Conservation (phyloP, 1,140 invertebrate genomes). For the Meloidogyne floridensis region DNA sequence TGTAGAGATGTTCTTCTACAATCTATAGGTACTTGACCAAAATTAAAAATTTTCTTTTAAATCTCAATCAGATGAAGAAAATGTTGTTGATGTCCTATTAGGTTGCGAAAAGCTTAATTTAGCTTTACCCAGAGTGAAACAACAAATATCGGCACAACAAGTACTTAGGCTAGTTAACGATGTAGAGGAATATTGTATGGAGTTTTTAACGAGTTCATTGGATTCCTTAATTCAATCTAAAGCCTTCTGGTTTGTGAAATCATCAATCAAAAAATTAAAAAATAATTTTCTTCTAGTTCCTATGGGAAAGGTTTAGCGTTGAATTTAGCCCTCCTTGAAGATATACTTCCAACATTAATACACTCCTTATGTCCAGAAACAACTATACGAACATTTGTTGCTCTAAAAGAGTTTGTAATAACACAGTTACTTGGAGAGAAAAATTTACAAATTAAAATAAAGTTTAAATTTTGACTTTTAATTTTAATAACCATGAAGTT, state of each 20-base stretch:
- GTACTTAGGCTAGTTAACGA: slow-evolving; percentile 51
- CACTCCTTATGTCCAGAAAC: slow-evolving; percentile 55
- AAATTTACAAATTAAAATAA: background rate
- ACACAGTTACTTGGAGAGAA: background rate
- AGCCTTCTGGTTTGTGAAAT: slow-evolving; percentile 36
- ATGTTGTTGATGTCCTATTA: slow-evolving; percentile 57
- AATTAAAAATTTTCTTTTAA: no score
- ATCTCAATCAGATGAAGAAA: slow-evolving; percentile 47
- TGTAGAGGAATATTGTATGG: slow-evolving; percentile 58
- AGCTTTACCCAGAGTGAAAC: slow-evolving; percentile 53
- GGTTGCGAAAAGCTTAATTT: slow-evolving; percentile 62
- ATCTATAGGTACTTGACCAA: slow-evolving; percentile 19
- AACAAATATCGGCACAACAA: slow-evolving; percentile 43
- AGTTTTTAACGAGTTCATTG: slow-evolving; percentile 55
- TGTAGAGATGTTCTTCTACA: slow-evolving; percentile 55
- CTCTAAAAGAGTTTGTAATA: slow-evolving; percentile 45
- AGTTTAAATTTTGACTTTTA: background rate
- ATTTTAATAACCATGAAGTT: slow-evolving; percentile 1
- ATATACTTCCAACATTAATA: slow-evolving; percentile 57
- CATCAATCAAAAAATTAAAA: background rate
- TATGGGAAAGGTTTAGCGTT: slow-evolving; percentile 58
- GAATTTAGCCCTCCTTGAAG: slow-evolving; percentile 58
- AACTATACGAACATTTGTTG: slow-evolving; percentile 60
- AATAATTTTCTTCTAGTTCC: slow-evolving; percentile 19
- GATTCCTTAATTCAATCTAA: slow-evolving; percentile 57